Evolutionary conservation across 2,113 vertebrate genomes (phyloP), one percentile per base, ranked within the genome.

Genomic region (Mystacornis crossleyi): DNA sequence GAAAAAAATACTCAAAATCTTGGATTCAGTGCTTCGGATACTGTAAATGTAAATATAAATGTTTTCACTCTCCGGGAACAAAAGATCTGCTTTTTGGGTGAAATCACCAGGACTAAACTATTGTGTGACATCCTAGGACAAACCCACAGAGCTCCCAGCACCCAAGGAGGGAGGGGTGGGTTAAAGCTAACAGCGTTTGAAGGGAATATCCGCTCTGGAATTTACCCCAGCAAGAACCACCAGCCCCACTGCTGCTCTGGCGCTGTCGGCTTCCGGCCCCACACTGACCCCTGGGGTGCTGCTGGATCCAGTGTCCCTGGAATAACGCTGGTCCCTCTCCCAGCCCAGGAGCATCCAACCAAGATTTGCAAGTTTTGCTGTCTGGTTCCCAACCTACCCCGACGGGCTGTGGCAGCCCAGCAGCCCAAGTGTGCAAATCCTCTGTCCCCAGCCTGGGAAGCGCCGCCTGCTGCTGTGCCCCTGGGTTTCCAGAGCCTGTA

Each of bases 131-230:
- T 43, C 62, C 36, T 40, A 33, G 50, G 23, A 62, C 48, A 50
- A 2, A 60, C 53, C 15, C 66, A 29, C 51, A 74, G 50, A 58
- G 54, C 4, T 73, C 19, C 36, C 51, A 69, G 33, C 4, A 8
- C 2, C n/a, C 9, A 15, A 2, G 12, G 12, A 38, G 16, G 9
- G 14, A 2, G 8, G 9, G 5, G 2, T 14, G 31, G 24, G 10
- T 42, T 45, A 29, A 79, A 86, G 47, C 16, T 33, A 55, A 29
- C 10, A 21, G 16, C 9, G 14, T 82, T 73, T 72, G n/a, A 28
- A 28, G 29, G 16, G 8, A 34, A 50, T 58, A 58, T 47, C 1
- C 31, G 9, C 25, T 66, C 67, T 54, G 60, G 14, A 14, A 15
- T 83, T 73, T 47, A 16, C 12, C 9, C 15, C 26, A 40, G 55